Evolutionary conservation across 2,797 vertebrate species (phyloP), one percentile per base, ranked within the genome.

Genomic region (Paedocypris micromegethes): DNA sequence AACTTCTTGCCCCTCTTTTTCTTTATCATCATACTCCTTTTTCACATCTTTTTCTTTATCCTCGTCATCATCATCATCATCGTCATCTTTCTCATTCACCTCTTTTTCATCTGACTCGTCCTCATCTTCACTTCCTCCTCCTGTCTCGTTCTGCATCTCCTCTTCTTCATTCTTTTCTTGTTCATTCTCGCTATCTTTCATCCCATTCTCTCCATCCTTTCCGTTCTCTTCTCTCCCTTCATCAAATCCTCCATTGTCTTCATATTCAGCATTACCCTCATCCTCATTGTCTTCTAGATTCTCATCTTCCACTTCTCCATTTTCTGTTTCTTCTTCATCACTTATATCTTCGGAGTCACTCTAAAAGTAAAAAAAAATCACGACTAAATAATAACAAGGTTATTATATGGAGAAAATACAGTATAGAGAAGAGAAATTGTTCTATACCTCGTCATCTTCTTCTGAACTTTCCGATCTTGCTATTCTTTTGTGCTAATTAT

Each of bases 321-420:
- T 8, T 45, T 2, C 23, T 54, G 39, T 54, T 9, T 64, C 38
- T 42, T 39, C 7, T 46, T 65, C 63, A 2, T 45, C 5, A 44
- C 63, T 47, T 51, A 46, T 53, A 23, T 59, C 62, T 6, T 65
- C 68, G 7, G 61, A 74, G 3, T 58, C 47, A 0, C 57, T 61
- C 45, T 67, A 37, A 45, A 67, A 65, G 3, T 37, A 54, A 6
- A 8, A 54, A 37, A 64, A 52, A 38, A 2, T 41, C 38, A 45
- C 23, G 23, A 23, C 23, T 23, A 23, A 23, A 23, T 23, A 23
- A 23, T 23, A 23, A 23, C 23, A 23, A 23, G 23, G 23, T 23
- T 23, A 23, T 23, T 23, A 23, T 23, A 23, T 23, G 23, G 23
- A 23, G 23, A 23, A 23, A 23, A 23, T 23, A 23, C 23, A 23